Conservation (phyloP, 2,888 invertebrate species). For the Neoaliturus tenellus region DNA sequence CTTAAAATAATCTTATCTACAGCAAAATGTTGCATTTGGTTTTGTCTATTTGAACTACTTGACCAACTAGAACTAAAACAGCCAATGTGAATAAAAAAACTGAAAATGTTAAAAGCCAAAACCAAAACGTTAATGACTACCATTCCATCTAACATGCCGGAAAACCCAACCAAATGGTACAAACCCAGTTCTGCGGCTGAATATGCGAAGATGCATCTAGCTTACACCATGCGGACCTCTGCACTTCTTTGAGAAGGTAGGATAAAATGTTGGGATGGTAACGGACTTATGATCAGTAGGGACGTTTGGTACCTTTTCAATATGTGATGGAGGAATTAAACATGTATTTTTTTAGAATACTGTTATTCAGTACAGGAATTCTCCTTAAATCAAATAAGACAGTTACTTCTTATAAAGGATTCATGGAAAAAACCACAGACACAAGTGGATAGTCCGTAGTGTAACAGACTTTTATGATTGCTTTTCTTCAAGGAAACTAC, state of each 20-base stretch:
- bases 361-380: too few species aligned
- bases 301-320: too few species aligned
- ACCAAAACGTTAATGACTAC: constrained; percentile 33
- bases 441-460: too few species aligned
- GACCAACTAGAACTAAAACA: constrained; percentile 12
- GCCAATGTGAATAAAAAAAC: constrained; percentile 25
- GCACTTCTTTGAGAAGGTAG: constrained; percentile 19
- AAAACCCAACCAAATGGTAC: constrained; percentile 17
- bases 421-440: too few species aligned
- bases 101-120: constrained; percentile 51
- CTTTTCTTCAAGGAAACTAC: too few species aligned
- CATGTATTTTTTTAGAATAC: too few species aligned
- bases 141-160: constrained; percentile 8
- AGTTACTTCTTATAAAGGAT: too few species aligned
- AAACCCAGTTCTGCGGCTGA: constrained; percentile 3
- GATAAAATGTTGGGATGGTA: too few species aligned
- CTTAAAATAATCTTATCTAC: neutral
- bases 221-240: constrained; percentile 33
- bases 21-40: constrained; percentile 19
- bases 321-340: too few species aligned
- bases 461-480: too few species aligned
- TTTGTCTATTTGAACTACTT: neutral
- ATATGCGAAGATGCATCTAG: constrained; percentile 19
- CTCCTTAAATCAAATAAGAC: too few species aligned
- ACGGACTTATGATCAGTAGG: too few species aligned